Percentiles rank a stretch among this genome's conserved stretches.
Evolutionary conservation across 1,140 invertebrate genomes (phyloP).

Genomic region (Alviniconcha marisindica): DNA sequence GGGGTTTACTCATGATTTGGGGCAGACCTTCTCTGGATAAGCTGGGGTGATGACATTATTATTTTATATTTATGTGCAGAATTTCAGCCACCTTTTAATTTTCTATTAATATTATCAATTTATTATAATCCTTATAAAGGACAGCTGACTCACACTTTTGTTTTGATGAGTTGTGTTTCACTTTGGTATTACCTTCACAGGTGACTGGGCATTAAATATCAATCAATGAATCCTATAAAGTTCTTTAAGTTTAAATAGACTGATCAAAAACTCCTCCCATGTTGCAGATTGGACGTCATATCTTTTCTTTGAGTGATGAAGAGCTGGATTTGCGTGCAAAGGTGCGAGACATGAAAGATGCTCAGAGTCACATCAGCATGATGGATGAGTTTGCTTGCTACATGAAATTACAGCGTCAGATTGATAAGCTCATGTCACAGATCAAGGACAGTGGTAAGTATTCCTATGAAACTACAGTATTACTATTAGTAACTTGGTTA

Average conservation of each 20-base stretch:
- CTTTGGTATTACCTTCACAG: not conserved
- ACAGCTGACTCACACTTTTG: not conserved
- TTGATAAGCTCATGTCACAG: slow-evolving; percentile 55
- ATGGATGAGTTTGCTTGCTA: slow-evolving; percentile 65
- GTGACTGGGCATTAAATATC: not conserved
- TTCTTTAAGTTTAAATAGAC: too few relatives aligned
- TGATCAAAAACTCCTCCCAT: too few relatives aligned
- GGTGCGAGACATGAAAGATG: slow-evolving; percentile 57
- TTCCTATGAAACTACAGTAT: too few relatives aligned
- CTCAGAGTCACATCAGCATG: slow-evolving; percentile 60
- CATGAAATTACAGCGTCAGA: slow-evolving; percentile 61
- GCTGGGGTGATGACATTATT: too few relatives aligned
- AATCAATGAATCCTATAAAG: too few relatives aligned
- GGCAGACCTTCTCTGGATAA: too few relatives aligned
- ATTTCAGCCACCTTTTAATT: too few relatives aligned
- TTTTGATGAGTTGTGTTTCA: not conserved
- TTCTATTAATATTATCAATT: too few relatives aligned
- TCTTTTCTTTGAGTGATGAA: slow-evolving; percentile 55
- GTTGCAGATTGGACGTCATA: slow-evolving; percentile 54
- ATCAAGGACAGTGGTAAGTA: slow-evolving; percentile 60
- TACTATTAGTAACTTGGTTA: too few relatives aligned
- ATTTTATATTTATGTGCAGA: too few relatives aligned
- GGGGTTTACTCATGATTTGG: too few relatives aligned
- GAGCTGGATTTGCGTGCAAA: slow-evolving; percentile 60
- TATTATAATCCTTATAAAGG: not conserved